Evolutionary conservation across 2,888 invertebrate species (phyloP).

Genomic region (Zygothrica quintamaculata): DNA sequence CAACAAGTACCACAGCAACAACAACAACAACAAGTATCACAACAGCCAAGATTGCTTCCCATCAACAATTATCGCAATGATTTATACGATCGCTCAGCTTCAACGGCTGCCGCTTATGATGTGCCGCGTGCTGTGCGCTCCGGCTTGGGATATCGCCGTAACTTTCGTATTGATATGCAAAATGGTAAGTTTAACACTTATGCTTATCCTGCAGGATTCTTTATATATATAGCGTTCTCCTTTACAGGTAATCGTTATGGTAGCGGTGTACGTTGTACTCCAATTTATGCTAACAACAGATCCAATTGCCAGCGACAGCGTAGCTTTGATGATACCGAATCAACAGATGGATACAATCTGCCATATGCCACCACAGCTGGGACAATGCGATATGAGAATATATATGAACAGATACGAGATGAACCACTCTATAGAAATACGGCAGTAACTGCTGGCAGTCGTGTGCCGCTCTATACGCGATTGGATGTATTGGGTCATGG

Average conservation of each 20-base stretch:
- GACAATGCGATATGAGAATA: conserved; percentile 85
- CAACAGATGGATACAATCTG: conserved; percentile 83
- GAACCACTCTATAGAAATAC: conserved; percentile 84
- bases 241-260: conserved; percentile 72
- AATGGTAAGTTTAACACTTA: conserved; percentile 72
- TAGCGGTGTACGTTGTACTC: conserved; percentile 70
- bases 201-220: not conserved
- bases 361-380: conserved; percentile 76
- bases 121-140: conserved; percentile 83
- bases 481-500: conserved; percentile 86
- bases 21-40: conserved; percentile 36
- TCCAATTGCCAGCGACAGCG: conserved; percentile 80
- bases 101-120: conserved; percentile 81
- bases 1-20: conserved; percentile 39
- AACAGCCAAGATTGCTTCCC: conserved; percentile 63
- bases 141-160: conserved; percentile 83
- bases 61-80: conserved; percentile 84
- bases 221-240: no score
- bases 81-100: conserved; percentile 83
- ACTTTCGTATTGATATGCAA: conserved; percentile 84
- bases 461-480: conserved; percentile 85
- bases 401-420: conserved; percentile 86
- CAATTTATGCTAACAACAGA: conserved; percentile 60
- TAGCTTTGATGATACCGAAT: conserved; percentile 85
- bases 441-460: conserved; percentile 56